These are phyloP conservation scores for Nematostella vectensis DNA, from an alignment of 92 coral and sea anemone species.

Conservation along the genomic window DNA sequence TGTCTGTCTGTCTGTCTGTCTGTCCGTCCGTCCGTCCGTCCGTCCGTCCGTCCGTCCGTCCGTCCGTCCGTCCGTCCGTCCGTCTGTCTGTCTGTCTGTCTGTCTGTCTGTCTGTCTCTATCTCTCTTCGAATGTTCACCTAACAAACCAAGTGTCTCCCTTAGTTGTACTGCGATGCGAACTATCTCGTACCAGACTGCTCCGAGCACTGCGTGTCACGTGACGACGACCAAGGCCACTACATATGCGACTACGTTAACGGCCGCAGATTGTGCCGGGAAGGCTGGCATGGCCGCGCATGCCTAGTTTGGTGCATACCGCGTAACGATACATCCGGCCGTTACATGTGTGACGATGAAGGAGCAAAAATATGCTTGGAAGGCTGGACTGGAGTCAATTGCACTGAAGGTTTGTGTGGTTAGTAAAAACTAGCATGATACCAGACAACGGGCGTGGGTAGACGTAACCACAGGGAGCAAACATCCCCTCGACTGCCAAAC, in stretches of 20 bases:
- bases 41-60: no score
- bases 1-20: no score
- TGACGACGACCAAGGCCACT: conserved; percentile 62
- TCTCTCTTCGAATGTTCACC: neutral
- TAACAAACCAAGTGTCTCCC: neutral
- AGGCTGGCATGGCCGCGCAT: conserved; percentile 55
- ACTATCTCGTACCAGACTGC: conserved; percentile 62
- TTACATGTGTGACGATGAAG: conserved; percentile 45
- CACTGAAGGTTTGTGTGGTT: conserved; percentile 11
- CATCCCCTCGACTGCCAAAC: no score
- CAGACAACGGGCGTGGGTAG: no score
- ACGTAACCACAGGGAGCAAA: no score
- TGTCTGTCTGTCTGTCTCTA: no score
- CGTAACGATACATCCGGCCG: conserved; percentile 45
- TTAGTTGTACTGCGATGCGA: conserved; percentile 38
- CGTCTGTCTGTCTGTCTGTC: no score
- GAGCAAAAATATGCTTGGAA: conserved; percentile 50
- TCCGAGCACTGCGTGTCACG: conserved; percentile 52
- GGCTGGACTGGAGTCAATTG: conserved; percentile 50
- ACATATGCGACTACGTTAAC: conserved; percentile 49
- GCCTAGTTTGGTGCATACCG: conserved; percentile 36
- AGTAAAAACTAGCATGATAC: no score
- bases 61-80: no score
- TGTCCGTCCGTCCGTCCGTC: no score
- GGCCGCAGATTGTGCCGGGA: conserved; percentile 45